Conservation (phyloP, 92 coral and sea anemone species). For the Palythoa grandiflora region DNA sequence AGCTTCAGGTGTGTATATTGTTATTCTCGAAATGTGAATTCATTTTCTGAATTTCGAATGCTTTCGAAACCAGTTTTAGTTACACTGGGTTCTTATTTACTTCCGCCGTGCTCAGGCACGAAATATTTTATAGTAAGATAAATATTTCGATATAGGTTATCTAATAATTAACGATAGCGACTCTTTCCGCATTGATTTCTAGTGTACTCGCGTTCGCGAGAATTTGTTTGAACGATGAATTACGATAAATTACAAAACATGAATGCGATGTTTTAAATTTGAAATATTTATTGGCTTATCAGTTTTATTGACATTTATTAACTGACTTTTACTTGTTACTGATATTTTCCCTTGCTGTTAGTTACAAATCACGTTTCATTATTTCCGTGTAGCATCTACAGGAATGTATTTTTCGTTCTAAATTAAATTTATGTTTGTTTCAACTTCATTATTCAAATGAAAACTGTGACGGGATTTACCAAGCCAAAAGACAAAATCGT, state of each 20-base stretch:
- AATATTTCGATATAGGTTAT: not conserved
- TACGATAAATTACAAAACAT: not conserved
- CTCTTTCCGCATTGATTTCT: too few species aligned
- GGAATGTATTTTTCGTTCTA: too few species aligned
- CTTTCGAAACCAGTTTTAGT: not conserved
- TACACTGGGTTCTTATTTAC: not conserved
- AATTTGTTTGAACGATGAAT: not conserved
- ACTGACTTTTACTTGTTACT: not conserved
- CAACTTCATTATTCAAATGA: too few species aligned
- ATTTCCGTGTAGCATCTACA: not conserved
- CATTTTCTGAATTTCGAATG: not conserved
- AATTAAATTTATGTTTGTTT: too few species aligned
- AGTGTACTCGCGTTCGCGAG: not conserved
- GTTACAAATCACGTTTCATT: not conserved
- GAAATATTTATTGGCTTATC: not conserved
- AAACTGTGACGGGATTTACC: too few species aligned
- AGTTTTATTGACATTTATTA: not conserved
- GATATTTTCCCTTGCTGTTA: not conserved
- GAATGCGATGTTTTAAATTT: not conserved
- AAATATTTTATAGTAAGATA: not conserved
- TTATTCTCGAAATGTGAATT: not conserved
- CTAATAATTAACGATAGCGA: not conserved
- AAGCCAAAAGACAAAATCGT: too few species aligned
- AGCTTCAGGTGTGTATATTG: conserved; percentile 67
- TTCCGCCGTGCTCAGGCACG: not conserved